Conservation (phyloP, 2,113 vertebrate genomes). For the Onychorhynchus coronatus region DNA sequence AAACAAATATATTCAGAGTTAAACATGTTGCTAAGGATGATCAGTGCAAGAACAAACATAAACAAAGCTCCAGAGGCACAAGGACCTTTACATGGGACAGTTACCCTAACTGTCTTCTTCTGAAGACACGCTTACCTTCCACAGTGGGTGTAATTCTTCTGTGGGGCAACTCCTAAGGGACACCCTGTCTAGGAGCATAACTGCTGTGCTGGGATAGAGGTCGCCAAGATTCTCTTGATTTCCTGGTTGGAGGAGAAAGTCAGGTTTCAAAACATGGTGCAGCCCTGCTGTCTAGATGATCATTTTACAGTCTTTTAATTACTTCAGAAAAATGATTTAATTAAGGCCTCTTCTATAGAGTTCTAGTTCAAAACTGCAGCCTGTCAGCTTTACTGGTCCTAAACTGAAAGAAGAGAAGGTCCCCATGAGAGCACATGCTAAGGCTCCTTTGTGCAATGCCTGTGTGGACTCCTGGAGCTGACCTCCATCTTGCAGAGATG, state of each 20-base stretch:
- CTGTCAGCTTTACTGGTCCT: not conserved
- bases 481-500: not conserved
- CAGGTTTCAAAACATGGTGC: not conserved
- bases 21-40: not conserved
- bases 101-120: not conserved
- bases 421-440: accelerated
- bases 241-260: not conserved
- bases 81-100: not conserved
- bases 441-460: not conserved
- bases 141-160: not conserved
- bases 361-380: not conserved
- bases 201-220: not conserved
- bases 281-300: not conserved
- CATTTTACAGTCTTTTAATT: constrained; percentile 26
- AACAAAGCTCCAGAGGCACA: not conserved
- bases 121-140: not conserved
- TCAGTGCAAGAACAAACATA: not conserved
- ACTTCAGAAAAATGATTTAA: constrained; percentile 37
- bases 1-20: not conserved
- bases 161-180: not conserved
- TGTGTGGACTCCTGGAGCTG: not conserved
- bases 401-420: not conserved
- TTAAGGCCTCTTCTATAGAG: constrained; percentile 3
- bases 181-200: not conserved
- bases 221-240: not conserved